Evolutionary conservation across 2,797 vertebrate species (phyloP).

Genomic region (Danio jaintianensis): DNA sequence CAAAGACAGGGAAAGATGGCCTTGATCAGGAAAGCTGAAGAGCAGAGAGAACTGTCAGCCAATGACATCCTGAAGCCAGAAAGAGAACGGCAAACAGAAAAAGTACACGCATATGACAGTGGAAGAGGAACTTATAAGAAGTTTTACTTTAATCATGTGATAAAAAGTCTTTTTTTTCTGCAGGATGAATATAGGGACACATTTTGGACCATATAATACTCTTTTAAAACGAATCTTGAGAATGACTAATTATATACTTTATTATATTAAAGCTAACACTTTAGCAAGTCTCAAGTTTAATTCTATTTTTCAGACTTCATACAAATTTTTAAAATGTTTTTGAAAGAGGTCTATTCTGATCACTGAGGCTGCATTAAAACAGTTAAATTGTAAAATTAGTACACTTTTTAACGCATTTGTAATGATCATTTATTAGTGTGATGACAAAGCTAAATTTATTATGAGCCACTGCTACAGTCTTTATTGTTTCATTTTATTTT

Average conservation of each 20-base stretch:
- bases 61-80: conserved; percentile 72
- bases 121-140: conserved; percentile 45
- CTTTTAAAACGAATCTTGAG: neutral
- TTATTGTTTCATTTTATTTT: neutral
- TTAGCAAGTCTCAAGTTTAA: neutral
- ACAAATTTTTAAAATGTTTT: no score
- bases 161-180: neutral
- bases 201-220: neutral
- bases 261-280: no score
- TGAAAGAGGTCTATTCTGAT: no score
- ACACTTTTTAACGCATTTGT: no score
- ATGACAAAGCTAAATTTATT: neutral
- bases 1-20: conserved; percentile 65
- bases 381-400: no score
- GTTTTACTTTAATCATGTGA: conserved; percentile 1
- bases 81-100: conserved; percentile 32
- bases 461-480: neutral
- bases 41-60: conserved; percentile 68
- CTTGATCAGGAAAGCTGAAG: conserved; percentile 79
- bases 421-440: neutral
- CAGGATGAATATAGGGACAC: no score
- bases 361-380: no score
- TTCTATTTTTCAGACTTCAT: neutral
- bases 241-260: neutral
- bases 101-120: conserved; percentile 50